Conservation (phyloP, 1,140 invertebrate species). For the Aphaenogaster floridana region DNA sequence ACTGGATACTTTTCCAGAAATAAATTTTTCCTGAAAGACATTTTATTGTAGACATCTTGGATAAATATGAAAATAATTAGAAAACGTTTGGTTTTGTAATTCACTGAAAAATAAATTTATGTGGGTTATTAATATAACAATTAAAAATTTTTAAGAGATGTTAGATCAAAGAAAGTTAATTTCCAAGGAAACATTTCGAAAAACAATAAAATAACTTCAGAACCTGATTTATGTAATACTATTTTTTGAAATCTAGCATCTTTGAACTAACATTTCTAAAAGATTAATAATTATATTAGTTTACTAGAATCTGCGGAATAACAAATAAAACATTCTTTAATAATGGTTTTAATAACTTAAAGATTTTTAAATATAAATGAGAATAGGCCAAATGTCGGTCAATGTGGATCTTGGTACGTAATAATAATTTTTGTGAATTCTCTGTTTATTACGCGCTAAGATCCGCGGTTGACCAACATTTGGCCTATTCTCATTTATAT, state of each 20-base stretch:
- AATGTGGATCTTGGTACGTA: no score
- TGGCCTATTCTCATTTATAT: no score
- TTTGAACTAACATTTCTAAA: background rate
- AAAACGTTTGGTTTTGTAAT: background rate
- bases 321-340: background rate
- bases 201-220: background rate
- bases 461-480: no score
- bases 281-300: background rate
- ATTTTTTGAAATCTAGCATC: background rate
- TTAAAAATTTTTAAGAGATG: background rate
- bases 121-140: background rate
- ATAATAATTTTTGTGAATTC: no score
- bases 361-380: background rate
- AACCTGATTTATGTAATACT: background rate
- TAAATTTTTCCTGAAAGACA: background rate
- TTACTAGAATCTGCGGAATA: background rate
- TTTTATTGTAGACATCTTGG: background rate
- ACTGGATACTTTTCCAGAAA: background rate
- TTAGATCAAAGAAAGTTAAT: background rate
- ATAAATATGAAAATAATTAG: background rate
- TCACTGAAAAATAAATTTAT: background rate
- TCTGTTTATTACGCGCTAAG: no score
- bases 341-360: background rate
- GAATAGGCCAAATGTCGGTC: no score
- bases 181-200: background rate